Evolutionary conservation across 1,140 invertebrate species (phyloP).

Genomic region (Micrasema longulum): DNA sequence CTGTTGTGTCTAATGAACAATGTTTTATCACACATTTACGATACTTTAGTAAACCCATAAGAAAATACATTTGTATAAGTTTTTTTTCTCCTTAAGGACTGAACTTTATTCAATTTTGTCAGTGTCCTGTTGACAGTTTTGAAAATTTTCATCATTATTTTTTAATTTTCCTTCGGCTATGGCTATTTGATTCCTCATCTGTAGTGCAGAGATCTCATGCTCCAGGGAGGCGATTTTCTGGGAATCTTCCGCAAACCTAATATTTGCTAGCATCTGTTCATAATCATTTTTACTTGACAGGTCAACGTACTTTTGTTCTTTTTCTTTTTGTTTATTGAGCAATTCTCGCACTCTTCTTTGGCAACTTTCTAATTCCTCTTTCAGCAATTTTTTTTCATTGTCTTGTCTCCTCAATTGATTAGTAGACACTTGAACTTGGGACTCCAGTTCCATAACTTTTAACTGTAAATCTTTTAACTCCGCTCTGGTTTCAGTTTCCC

Average conservation of each 20-base stretch:
- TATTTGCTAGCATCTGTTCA: constrained; percentile 89
- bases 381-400: constrained; percentile 85
- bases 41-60: constrained; percentile 35
- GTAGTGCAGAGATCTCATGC: constrained; percentile 90
- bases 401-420: constrained; percentile 92
- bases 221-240: constrained; percentile 89
- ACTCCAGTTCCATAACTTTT: constrained; percentile 95
- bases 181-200: constrained; percentile 61
- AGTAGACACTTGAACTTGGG: constrained; percentile 90
- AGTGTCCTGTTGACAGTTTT: constrained; percentile 29
- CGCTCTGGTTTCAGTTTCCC: constrained; percentile 89
- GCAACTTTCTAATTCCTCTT: constrained; percentile 77
- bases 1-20: not conserved
- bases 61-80: constrained; percentile 30
- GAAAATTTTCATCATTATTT: constrained; percentile 51
- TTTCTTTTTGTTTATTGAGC: constrained; percentile 79
- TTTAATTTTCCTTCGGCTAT: constrained; percentile 59
- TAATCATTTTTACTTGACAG: constrained; percentile 85
- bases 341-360: constrained; percentile 78
- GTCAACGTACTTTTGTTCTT: constrained; percentile 78
- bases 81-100: not conserved
- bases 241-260: constrained; percentile 90
- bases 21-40: constrained; percentile 26
- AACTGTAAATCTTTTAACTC: constrained; percentile 91
- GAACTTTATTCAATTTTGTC: constrained; percentile 32